Evolutionary conservation across 2,797 vertebrate genomes (phyloP), one percentile per base, ranked within the genome.

Genomic region (Hippopotamyrus pictus): DNA sequence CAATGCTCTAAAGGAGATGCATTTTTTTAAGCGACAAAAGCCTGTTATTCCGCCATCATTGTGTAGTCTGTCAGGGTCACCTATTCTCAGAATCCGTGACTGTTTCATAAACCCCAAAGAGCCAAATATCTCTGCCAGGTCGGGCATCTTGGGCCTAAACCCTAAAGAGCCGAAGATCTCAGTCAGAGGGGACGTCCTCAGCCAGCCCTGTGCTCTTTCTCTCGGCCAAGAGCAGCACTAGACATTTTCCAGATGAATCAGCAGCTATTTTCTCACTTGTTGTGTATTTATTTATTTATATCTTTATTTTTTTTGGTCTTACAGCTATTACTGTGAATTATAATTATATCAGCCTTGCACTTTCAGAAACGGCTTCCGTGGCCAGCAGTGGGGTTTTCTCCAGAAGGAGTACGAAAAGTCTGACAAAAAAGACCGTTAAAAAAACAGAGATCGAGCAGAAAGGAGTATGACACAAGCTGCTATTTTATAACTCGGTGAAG

Each of bases 381-480:
- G 89, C 84, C 89, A 87, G 83, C 2, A 86, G 53, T 86, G 89
- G 89, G 83, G 54, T 85, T 88, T 87, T 22, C 88, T 93, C 44
- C 89, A 86, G 90, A 91, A 89, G 76, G 83, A 83, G 3, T 5
- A 44, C 1, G 44, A 19, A 89, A 50, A 85, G 54, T 89, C 89
- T 86, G 89, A 89, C 91, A 85, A 73, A 86, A 90, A 88, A 90
- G 89, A 91, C 91, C 91, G 91, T 92, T 91, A 91, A 94, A 95
- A 90, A 95, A 96, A 95, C 94, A 95, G 95, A 95, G 92, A 95
- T 94, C 90, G 82, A 51, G 9, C 54, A 7, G 14, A 25, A 51
- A 12, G 8, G 48, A 85, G 48, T 17, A 73, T 73, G 69, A 73
- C 65, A 37, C 65, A 73, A 37, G 65, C 65, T 73, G 65, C 25